Conservation (phyloP, 2,888 invertebrate genomes). For the Lithophane semibrunnea region DNA sequence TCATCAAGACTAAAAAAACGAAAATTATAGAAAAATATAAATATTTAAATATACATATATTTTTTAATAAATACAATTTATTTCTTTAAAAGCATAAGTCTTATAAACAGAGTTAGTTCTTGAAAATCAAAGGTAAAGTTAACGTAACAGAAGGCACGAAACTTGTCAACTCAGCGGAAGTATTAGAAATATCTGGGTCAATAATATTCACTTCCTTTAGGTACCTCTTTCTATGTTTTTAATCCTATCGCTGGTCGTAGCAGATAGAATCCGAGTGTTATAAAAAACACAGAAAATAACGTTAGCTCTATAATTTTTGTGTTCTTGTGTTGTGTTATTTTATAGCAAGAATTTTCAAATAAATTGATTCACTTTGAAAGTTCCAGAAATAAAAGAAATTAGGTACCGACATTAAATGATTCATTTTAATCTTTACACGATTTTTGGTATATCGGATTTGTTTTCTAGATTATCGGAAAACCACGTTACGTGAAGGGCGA, state of each 20-base stretch:
- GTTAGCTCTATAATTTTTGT: background rate
- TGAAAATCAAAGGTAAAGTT: background rate
- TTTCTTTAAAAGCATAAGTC: too few species aligned
- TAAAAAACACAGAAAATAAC: background rate
- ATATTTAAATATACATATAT: too few species aligned
- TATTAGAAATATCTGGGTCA: slow-evolving; percentile 29
- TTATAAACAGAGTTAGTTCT: background rate
- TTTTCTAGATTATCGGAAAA: background rate
- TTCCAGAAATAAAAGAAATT: background rate
- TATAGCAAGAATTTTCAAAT: background rate
- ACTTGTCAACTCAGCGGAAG: background rate
- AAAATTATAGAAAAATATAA: too few species aligned
- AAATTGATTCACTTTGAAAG: background rate
- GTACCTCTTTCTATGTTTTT: background rate
- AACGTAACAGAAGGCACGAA: background rate
- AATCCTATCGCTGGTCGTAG: background rate
- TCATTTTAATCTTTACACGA: background rate
- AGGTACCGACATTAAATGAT: background rate
- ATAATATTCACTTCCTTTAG: background rate
- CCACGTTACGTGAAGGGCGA: background rate
- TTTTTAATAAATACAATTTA: too few species aligned
- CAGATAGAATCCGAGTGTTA: background rate
- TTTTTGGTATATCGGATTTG: background rate
- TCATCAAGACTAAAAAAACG: background rate
- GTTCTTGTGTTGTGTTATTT: background rate